These are phyloP conservation scores for Mohoua ochrocephala DNA, from an alignment of 2,113 vertebrate species.

Conservation along the genomic window DNA sequence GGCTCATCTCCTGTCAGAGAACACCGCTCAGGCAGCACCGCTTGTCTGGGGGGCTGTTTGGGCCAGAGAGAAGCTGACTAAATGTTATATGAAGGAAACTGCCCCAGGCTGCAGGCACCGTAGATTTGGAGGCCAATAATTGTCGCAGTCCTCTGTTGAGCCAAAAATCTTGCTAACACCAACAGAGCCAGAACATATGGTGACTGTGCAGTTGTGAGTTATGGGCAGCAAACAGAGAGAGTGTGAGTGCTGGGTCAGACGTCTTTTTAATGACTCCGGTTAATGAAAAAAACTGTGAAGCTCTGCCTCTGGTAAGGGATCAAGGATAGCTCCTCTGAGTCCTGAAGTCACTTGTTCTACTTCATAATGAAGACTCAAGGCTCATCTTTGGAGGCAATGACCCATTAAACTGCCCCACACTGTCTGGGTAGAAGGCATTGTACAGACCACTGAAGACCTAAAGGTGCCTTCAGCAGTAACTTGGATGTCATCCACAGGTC, in stretches of 20 bases:
- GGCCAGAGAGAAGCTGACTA: not conserved
- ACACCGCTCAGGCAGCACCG: not conserved
- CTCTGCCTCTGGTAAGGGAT: not conserved
- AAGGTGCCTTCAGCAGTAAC: not conserved
- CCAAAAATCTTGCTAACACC: not conserved
- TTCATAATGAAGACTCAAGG: not conserved
- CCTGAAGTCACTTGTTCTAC: not conserved
- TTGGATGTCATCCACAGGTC: not conserved
- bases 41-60: not conserved
- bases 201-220: not conserved
- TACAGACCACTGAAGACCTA: not conserved
- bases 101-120: not conserved
- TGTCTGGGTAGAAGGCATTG: not conserved
- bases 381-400: constrained; percentile 8
- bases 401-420: not conserved
- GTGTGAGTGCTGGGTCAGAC: not conserved
- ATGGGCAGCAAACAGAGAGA: not conserved
- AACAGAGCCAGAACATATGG: not conserved
- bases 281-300: not conserved
- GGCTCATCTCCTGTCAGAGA: not conserved
- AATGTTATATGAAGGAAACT: not conserved
- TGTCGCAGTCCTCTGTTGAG: not conserved
- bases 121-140: not conserved
- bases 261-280: not conserved
- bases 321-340: not conserved